These are phyloP conservation scores for Falco biarmicus DNA, from an alignment of 2,797 vertebrate genomes.

Conservation along the genomic window DNA sequence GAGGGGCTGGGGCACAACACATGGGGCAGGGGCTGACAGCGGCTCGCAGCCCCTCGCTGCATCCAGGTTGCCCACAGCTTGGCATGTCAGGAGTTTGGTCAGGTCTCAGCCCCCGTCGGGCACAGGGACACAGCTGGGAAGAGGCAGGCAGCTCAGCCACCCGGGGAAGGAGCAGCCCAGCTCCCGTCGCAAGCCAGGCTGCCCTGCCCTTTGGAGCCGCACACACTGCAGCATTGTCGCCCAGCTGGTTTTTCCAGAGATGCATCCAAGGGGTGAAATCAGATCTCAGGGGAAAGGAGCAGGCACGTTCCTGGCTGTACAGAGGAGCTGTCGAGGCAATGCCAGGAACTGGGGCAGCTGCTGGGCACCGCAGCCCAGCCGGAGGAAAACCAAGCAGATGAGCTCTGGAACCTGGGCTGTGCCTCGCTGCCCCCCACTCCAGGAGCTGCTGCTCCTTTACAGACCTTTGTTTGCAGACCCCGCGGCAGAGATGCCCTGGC, in stretches of 20 bases:
- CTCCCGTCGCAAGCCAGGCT: background rate
- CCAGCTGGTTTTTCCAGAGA: conserved; percentile 71
- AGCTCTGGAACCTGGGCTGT: background rate
- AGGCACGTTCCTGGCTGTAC: conserved; percentile 25
- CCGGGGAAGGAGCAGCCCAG: background rate
- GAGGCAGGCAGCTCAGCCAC: accelerated
- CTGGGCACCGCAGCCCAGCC: background rate
- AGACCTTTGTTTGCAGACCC: background rate
- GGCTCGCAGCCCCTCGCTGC: background rate
- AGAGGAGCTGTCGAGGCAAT: background rate
- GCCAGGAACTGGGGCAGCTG: background rate
- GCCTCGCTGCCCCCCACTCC: background rate
- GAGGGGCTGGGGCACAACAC: background rate
- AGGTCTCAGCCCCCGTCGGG: background rate
- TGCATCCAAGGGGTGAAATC: conserved; percentile 41
- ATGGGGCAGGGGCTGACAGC: background rate
- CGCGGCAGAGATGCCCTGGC: background rate
- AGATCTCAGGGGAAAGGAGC: conserved; percentile 47
- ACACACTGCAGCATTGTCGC: conserved; percentile 40
- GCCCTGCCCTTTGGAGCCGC: conserved; percentile 10
- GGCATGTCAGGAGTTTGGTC: background rate
- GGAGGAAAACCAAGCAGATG: background rate
- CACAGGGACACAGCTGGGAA: background rate
- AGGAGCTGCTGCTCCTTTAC: background rate
- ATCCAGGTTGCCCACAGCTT: background rate